Evolutionary conservation across 1,140 invertebrate species (phyloP).

Genomic region (Cyrtorhinus lividipennis): DNA sequence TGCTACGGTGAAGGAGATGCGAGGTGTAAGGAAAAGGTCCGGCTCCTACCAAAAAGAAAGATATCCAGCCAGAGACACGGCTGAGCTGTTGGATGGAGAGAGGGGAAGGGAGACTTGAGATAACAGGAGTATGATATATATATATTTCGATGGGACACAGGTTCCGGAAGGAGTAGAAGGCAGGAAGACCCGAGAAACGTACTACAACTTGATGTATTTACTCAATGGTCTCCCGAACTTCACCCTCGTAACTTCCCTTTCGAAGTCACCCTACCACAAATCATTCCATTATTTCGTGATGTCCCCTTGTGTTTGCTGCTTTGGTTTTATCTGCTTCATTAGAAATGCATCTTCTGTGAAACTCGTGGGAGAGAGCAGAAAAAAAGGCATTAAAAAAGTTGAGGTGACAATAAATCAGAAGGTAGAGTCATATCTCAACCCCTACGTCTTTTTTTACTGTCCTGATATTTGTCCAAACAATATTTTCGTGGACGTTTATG

Average conservation of each 20-base stretch:
- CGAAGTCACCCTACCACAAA: not conserved
- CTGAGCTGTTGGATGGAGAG: not conserved
- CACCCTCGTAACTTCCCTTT: not conserved
- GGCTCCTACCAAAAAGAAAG: too few species aligned
- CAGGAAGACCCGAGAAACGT: not conserved
- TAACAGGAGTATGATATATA: not conserved
- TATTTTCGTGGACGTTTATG: not conserved
- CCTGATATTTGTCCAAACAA: not conserved
- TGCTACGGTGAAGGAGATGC: not conserved
- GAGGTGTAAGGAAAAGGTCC: not conserved
- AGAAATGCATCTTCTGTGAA: conserved; percentile 4
- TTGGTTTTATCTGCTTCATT: conserved; percentile 4
- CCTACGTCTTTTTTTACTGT: not conserved
- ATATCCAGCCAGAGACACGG: too few species aligned
- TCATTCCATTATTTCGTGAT: not conserved
- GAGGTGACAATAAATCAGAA: not conserved
- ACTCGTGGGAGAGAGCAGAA: not conserved
- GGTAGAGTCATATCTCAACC: not conserved
- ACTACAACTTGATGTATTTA: conserved; percentile 10
- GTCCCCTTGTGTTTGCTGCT: conserved; percentile 4
- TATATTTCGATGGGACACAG: not conserved
- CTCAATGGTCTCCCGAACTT: not conserved
- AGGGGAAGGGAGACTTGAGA: not conserved
- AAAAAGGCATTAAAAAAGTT: not conserved
- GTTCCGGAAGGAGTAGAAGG: not conserved